A percentile compares a stretch with the other conserved stretches of the same genome.
phyloP scores from a whole-genome alignment of 1,140 invertebrate species.

The Drosophila ananassae region DNA sequence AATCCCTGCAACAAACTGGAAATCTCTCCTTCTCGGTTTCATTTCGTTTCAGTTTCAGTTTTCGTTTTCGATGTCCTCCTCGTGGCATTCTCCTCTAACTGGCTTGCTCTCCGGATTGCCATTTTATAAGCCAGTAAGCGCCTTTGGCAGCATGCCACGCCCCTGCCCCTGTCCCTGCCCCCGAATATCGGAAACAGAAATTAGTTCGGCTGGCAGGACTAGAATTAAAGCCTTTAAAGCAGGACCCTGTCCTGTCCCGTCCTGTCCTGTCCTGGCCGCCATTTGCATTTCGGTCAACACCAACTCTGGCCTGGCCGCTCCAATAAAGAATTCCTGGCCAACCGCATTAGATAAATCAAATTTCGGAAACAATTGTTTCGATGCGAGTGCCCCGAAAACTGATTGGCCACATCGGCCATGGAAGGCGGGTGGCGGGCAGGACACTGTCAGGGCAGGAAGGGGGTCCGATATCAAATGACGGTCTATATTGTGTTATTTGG shows the following conservation, averaged over 20 bases:
- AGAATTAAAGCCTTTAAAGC: not conserved
- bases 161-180: no score
- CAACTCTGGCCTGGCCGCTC: conserved; percentile 19
- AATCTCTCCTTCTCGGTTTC: conserved; percentile 14
- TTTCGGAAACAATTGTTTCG: conserved; percentile 56
- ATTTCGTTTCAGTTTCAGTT: not conserved
- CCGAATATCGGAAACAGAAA: conserved; percentile 3
- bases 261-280: not conserved
- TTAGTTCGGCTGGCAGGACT: conserved; percentile 10
- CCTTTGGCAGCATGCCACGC: conserved; percentile 22
- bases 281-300: conserved; percentile 17
- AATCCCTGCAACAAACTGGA: conserved; percentile 28
- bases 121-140: conserved; percentile 64
- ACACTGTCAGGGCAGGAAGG: not conserved
- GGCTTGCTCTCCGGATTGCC: conserved; percentile 26
- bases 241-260: not conserved
- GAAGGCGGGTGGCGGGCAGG: not conserved
- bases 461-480: not conserved
- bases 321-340: conserved; percentile 23
- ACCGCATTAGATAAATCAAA: conserved; percentile 64
- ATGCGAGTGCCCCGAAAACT: conserved; percentile 46
- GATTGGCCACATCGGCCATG: conserved; percentile 56
- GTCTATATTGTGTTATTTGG: conserved; percentile 11
- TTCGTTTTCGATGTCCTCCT: not conserved
- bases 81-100: conserved; percentile 27